Base-by-base conservation (phyloP, 1,140 invertebrate species). In the Pseudomyrmex concolor region DNA sequence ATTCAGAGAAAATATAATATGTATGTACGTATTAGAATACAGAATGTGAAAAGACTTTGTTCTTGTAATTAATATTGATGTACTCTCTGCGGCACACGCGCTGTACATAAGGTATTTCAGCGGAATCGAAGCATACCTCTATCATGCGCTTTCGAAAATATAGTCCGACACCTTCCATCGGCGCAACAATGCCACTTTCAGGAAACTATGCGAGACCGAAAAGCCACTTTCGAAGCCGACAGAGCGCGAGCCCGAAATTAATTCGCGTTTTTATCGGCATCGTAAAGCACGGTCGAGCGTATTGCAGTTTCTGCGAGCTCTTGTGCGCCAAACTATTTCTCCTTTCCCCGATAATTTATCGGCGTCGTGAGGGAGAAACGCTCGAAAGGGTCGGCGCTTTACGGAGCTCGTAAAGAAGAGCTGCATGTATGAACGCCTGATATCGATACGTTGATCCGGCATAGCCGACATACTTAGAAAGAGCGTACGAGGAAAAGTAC, bases 261-360 rank as follows among this genome's bases (percentile, higher is more conserved):
- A 78, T 78, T 78, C 51, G 17, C 64, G 54, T 70, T 78, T 78
- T 78, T 70, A 78, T 78, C 74, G 51, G 15, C 3, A n/a, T 70
- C 66, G 15, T 68, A 78, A 78, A 78, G 54, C 51, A 25, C 17
- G 54, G 43, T 19, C 64, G 51, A 19, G 17, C 54, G 54, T 78
- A 78, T 70, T 48, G 76, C 54, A 43, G 43, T 70, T 48, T 59
- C 19, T 13, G 15, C 54, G 19, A 48, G 22, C 15, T 57, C 63
- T 17, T 50, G 54, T 25, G 51, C 43, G 54, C 64, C 15, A 63
- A 74, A 74, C 72, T 48, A 45, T 78, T 68, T 10, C 54, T 78
- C 8, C 76, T 77, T 67, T 19, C 48, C n/a, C 34, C 51, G 43
- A 78, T 78, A 78, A 78, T 78, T 78, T 59, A 59, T 59, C 64